A percentile compares a stretch with the other conserved stretches of the same genome.
Conservation (phyloP, 1,140 invertebrate species). For the Harpegnathos saltator region DNA sequence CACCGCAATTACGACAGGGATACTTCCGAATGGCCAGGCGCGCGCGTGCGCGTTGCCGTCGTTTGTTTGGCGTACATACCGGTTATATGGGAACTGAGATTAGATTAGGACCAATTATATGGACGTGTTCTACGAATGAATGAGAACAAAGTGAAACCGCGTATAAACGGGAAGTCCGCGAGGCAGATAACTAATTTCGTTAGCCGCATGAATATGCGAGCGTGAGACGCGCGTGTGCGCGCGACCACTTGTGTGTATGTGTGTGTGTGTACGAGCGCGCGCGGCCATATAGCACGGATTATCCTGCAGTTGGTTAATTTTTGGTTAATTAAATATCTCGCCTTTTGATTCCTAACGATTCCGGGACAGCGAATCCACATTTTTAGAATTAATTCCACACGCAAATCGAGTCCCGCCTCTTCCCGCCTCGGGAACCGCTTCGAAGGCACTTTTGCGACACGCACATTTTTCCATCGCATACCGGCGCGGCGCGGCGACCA, state of each 20-base stretch:
- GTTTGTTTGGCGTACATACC: constrained; percentile 33
- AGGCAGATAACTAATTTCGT: background rate
- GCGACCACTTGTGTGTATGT: no score
- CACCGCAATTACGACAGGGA: constrained; percentile 28
- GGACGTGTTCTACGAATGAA: background rate
- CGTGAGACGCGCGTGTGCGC: no score
- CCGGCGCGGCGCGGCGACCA: no score
- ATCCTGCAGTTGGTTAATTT: no score
- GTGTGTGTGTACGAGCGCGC: no score
- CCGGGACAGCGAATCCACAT: no score
- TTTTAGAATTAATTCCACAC: no score
- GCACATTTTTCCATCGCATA: background rate
- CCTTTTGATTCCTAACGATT: no score
- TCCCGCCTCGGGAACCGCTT: constrained; percentile 16
- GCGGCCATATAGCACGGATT: no score
- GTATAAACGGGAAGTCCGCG: background rate
- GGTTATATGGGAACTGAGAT: background rate
- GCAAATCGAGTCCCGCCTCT: no score
- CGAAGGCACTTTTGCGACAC: background rate
- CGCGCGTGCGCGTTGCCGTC: constrained; percentile 12
- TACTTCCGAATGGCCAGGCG: constrained; percentile 44
- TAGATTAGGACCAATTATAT: constrained; percentile 50
- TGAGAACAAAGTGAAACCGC: constrained; percentile 11
- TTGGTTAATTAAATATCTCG: no score
- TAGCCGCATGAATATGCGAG: background rate